Evolutionary conservation across 2,888 invertebrate genomes (phyloP).

Genomic region (Rhagophthalmus giganteus): DNA sequence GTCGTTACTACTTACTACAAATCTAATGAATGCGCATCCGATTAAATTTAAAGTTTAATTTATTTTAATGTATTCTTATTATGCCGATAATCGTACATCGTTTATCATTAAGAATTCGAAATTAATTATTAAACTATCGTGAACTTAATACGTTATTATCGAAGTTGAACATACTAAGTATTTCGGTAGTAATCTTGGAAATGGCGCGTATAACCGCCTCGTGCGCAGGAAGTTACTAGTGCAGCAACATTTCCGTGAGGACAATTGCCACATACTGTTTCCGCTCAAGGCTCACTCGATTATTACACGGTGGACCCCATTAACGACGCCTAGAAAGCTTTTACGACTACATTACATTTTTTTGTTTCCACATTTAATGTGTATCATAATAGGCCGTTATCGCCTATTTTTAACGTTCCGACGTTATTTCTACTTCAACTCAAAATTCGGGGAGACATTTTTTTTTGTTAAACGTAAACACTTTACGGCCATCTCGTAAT

Average conservation of each 20-base stretch:
- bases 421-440: too few species aligned
- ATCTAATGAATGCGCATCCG: too few species aligned
- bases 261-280: constrained; percentile 36
- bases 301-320: constrained; percentile 28
- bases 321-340: constrained; percentile 26
- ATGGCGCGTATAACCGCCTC: constrained; percentile 26
- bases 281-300: constrained; percentile 26
- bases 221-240: constrained; percentile 37
- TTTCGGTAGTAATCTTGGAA: constrained; percentile 27
- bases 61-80: too few species aligned
- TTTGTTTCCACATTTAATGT: constrained; percentile 23
- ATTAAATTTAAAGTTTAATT: too few species aligned
- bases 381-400: too few species aligned
- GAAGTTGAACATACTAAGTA: too few species aligned
- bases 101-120: too few species aligned
- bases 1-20: too few species aligned
- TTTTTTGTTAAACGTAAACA: constrained; percentile 8
- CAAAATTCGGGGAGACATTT: constrained; percentile 7
- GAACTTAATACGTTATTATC: too few species aligned
- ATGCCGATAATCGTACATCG: too few species aligned
- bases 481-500: constrained; percentile 23
- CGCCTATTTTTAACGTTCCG: too few species aligned
- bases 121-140: too few species aligned
- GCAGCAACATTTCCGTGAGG: constrained; percentile 41
- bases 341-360: constrained; percentile 28